phyloP scores from a whole-genome alignment of 2,888 invertebrate species.

The Cosmopolites sordidus region DNA sequence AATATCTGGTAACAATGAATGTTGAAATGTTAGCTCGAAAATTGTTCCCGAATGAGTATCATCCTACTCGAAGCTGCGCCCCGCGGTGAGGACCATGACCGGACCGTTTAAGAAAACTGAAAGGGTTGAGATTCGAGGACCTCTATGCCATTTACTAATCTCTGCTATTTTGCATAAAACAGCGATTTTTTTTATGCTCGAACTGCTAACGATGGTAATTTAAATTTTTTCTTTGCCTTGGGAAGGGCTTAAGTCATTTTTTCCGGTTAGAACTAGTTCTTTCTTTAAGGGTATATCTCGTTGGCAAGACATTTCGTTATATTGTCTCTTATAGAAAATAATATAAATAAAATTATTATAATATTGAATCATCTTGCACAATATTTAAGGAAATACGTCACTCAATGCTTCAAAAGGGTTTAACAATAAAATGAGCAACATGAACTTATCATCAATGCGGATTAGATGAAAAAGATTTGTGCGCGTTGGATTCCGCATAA shows the following conservation, averaged over 20 bases:
- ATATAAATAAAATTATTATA: no score
- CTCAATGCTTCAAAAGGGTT: no score
- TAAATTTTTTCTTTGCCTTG: conserved; percentile 15
- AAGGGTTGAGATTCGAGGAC: conserved; percentile 16
- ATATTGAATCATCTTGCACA: no score
- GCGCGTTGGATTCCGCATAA: no score
- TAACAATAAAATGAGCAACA: no score
- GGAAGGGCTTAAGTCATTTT: conserved; percentile 14
- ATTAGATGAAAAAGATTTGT: no score
- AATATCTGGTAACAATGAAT: no score
- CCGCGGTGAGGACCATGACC: conserved; percentile 28
- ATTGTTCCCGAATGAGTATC: conserved; percentile 17
- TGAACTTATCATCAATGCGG: no score
- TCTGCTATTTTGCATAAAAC: conserved; percentile 20
- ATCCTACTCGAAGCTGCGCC: neutral
- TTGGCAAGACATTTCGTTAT: no score
- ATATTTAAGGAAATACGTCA: no score
- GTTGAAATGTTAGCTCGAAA: no score
- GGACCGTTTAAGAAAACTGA: conserved; percentile 24
- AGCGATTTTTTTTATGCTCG: conserved; percentile 20
- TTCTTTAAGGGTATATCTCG: conserved; percentile 1
- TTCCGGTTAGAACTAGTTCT: conserved; percentile 2
- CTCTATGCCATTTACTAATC: conserved; percentile 13
- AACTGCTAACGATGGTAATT: conserved; percentile 19
- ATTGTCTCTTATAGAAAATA: no score